Percentiles rank a stretch among this genome's conserved stretches.
These are phyloP conservation scores for Thymallus thymallus DNA, from an alignment of 2,113 vertebrate species.

Conservation along the genomic window DNA sequence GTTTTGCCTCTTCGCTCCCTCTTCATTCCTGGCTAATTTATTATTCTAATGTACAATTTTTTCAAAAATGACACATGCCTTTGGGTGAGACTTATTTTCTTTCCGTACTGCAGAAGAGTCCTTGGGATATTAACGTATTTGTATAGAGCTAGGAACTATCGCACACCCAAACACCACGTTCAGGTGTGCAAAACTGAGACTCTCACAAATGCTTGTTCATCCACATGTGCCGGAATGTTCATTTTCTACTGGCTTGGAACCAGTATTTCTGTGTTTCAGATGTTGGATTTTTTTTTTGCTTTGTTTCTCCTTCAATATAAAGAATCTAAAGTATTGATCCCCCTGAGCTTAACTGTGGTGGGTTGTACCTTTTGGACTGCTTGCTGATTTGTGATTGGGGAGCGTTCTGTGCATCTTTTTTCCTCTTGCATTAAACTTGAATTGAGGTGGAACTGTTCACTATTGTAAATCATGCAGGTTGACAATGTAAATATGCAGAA, in stretches of 20 bases:
- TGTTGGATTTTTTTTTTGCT: slow-evolving; percentile 85
- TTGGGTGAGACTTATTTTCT: slow-evolving; percentile 82
- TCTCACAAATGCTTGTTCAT: slow-evolving; percentile 56
- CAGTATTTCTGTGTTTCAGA: slow-evolving; percentile 87
- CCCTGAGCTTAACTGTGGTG: slow-evolving; percentile 71
- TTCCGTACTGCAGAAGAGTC: slow-evolving; percentile 81
- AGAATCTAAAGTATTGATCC: slow-evolving; percentile 44
- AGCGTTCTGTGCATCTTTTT: slow-evolving; percentile 80
- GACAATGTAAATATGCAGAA: slow-evolving; percentile 94
- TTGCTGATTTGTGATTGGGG: slow-evolving; percentile 87
- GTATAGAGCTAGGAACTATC: slow-evolving; percentile 82
- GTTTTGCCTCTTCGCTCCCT: slow-evolving; percentile 65
- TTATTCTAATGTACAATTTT: slow-evolving; percentile 87
- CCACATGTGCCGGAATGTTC: slow-evolving; percentile 67
- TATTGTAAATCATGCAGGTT: slow-evolving; percentile 97
- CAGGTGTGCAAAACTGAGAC: slow-evolving; percentile 54
- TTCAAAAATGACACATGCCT: slow-evolving; percentile 76
- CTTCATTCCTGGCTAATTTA: slow-evolving; percentile 87
- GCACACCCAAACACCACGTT: slow-evolving; percentile 59
- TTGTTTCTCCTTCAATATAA: slow-evolving; percentile 55
- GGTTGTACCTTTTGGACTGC: slow-evolving; percentile 82
- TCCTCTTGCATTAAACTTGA: slow-evolving; percentile 96
- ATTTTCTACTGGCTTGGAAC: slow-evolving; percentile 77
- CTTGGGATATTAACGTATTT: slow-evolving; percentile 90
- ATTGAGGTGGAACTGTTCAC: slow-evolving; percentile 88